Percentiles rank a stretch among this genome's conserved stretches.
phyloP scores from a whole-genome alignment of 2,888 invertebrate genomes.

The Plagiodera versicolora region DNA sequence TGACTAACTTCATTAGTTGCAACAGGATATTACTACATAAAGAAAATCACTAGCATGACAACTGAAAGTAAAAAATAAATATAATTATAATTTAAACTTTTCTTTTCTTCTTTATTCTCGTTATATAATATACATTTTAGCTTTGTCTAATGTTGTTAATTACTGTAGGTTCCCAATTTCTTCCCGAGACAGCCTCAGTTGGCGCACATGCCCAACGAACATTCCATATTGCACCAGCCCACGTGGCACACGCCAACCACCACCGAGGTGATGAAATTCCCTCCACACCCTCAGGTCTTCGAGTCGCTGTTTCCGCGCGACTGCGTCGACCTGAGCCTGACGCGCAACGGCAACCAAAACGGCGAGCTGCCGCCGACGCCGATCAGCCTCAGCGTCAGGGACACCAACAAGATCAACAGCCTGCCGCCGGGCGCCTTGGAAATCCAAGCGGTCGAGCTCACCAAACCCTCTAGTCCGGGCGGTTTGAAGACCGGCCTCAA shows the following conservation, averaged over 20 bases:
- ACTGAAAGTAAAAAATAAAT: no score
- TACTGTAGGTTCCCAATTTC: constrained; percentile 70
- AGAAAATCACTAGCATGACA: no score
- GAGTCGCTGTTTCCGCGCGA: constrained; percentile 44
- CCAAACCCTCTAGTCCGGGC: constrained; percentile 40
- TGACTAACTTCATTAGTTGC: no score
- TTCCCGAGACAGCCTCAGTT: constrained; percentile 72
- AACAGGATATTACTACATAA: no score
- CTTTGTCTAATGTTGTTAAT: no score
- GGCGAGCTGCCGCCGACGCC: constrained; percentile 48
- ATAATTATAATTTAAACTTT: no score
- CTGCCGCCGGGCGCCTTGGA: constrained; percentile 57
- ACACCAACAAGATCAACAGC: constrained; percentile 68
- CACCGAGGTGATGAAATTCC: constrained; percentile 57
- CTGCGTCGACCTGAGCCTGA: constrained; percentile 61
- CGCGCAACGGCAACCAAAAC: constrained; percentile 55
- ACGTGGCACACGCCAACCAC: constrained; percentile 77
- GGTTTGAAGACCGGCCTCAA: constrained; percentile 20
- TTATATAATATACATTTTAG: no score
- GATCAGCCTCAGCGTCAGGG: constrained; percentile 63
- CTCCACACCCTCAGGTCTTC: constrained; percentile 56
- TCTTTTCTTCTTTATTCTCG: no score
- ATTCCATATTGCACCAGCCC: constrained; percentile 66
- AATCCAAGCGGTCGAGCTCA: constrained; percentile 50
- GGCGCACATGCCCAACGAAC: constrained; percentile 74